Conservation (phyloP, 2,113 vertebrate genomes). For the Dasyprocta punctata region DNA sequence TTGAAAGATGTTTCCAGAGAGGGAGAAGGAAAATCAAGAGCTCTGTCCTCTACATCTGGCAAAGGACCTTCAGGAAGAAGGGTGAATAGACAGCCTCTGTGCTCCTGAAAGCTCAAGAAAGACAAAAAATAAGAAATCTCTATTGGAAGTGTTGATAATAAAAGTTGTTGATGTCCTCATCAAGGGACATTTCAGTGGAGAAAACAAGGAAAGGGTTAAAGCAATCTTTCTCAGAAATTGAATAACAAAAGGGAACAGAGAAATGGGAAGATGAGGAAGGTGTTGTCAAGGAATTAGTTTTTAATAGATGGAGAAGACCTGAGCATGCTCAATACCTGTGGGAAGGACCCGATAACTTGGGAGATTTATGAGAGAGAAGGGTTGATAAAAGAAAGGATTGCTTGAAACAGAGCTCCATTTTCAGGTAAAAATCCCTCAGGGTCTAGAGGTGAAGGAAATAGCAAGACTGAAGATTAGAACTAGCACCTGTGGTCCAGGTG, state of each 20-base stretch:
- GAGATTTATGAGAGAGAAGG: neutral
- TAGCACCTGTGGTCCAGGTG: neutral
- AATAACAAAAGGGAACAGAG: neutral
- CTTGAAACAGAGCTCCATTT: neutral
- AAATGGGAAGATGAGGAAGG: neutral
- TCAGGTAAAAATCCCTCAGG: neutral
- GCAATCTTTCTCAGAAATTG: neutral
- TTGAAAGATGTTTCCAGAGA: neutral
- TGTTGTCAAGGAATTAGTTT: neutral
- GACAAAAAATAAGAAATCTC: neutral
- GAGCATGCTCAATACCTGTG: neutral
- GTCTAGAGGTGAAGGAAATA: neutral
- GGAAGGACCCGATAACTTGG: neutral
- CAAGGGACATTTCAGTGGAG: neutral
- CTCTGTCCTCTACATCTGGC: neutral
- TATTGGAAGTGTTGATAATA: neutral
- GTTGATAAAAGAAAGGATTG: neutral
- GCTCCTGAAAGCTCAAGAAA: neutral
- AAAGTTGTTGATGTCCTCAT: neutral
- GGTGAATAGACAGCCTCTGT: neutral
- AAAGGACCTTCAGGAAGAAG: neutral
- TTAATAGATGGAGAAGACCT: neutral
- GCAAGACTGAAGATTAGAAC: neutral
- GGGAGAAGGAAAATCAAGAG: neutral
- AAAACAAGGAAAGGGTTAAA: neutral